These are phyloP conservation scores for Cichlasoma orientale DNA, from an alignment of 2,797 vertebrate species.

Conservation along the genomic window DNA sequence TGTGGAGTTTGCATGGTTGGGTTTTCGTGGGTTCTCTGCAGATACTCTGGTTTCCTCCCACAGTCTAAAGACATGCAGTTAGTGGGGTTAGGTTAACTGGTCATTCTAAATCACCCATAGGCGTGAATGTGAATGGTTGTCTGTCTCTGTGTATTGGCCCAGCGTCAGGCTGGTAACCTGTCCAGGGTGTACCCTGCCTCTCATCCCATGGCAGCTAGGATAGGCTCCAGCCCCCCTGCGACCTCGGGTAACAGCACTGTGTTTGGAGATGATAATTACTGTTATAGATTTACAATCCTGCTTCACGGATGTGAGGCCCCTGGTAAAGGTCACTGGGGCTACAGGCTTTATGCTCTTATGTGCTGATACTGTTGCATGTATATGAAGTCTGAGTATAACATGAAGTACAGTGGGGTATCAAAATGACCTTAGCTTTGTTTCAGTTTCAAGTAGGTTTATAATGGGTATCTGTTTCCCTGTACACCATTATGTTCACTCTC, in stretches of 20 bases:
- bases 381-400: slow-evolving; percentile 22
- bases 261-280: slow-evolving; percentile 73
- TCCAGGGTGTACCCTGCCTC: too few relatives aligned
- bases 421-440: slow-evolving; percentile 53
- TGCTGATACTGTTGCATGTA: slow-evolving; percentile 11
- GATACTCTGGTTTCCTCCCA: too few relatives aligned
- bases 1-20: too few relatives aligned
- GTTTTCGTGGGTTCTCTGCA: too few relatives aligned
- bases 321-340: slow-evolving; percentile 78
- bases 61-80: too few relatives aligned
- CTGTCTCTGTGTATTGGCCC: too few relatives aligned
- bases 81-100: too few relatives aligned
- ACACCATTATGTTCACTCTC: slow-evolving; percentile 47
- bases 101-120: too few relatives aligned
- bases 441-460: slow-evolving; percentile 45
- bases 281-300: slow-evolving; percentile 80
- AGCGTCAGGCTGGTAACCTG: too few relatives aligned
- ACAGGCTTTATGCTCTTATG: slow-evolving; percentile 75
- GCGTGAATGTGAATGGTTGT: too few relatives aligned
- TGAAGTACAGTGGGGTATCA: slow-evolving; percentile 35
- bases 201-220: too few relatives aligned
- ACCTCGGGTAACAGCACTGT: slow-evolving; percentile 18
- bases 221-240: too few relatives aligned
- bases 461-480: slow-evolving; percentile 48
- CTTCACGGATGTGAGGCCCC: slow-evolving; percentile 63